phyloP scores from a whole-genome alignment of 2,113 vertebrate species.

The Passer montanus region DNA sequence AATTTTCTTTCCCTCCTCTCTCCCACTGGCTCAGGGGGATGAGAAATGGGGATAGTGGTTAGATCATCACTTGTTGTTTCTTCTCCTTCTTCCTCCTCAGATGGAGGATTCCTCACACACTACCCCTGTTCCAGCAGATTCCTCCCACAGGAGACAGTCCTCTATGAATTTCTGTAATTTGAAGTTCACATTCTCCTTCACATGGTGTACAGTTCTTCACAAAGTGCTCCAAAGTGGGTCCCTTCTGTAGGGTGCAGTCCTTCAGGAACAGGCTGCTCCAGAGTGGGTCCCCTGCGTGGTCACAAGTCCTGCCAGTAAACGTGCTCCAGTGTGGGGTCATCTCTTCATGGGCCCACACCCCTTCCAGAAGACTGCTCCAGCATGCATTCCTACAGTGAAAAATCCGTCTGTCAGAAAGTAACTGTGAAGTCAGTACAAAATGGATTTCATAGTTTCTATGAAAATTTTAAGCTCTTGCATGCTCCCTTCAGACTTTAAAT shows the following conservation, averaged over 20 bases:
- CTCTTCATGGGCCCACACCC: neutral
- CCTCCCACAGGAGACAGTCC: neutral
- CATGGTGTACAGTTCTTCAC: neutral
- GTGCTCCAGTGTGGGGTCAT: neutral
- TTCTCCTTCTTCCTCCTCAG: neutral
- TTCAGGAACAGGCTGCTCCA: neutral
- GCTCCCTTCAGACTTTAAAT: no score
- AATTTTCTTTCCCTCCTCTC: neutral
- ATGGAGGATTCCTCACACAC: neutral
- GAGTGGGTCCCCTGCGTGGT: fast-evolving
- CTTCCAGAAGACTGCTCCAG: neutral
- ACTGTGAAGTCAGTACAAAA: no score
- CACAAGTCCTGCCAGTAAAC: neutral
- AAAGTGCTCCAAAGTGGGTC: neutral
- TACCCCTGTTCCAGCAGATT: neutral
- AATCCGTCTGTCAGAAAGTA: no score
- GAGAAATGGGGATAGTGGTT: neutral
- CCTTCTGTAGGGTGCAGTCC: neutral
- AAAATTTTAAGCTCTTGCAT: no score
- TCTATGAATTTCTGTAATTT: neutral
- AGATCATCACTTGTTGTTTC: neutral
- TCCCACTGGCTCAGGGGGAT: fast-evolving
- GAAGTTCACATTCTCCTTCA: neutral
- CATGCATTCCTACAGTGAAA: neutral
- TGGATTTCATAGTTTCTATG: no score